These are phyloP conservation scores for Pseudois nayaur DNA, from an alignment of 2,113 vertebrate species.

Conservation along the genomic window DNA sequence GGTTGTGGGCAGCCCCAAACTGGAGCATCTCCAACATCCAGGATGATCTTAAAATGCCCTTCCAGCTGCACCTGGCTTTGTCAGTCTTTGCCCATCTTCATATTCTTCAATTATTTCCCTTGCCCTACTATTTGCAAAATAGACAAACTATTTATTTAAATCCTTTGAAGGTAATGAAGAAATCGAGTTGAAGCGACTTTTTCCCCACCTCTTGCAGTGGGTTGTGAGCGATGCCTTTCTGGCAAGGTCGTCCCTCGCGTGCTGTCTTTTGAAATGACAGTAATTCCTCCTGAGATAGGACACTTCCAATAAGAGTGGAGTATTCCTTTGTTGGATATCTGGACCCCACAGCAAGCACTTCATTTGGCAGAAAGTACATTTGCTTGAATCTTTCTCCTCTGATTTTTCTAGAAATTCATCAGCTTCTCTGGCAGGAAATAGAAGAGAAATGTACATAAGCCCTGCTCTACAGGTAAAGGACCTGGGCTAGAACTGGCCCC, in stretches of 20 bases:
- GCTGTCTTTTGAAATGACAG: neutral
- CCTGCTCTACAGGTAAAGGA: neutral
- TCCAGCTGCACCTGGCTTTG: too few relatives aligned
- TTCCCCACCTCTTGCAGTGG: neutral
- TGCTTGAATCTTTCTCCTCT: neutral
- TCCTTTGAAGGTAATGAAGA: neutral
- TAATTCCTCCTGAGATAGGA: neutral
- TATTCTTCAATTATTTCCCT: neutral
- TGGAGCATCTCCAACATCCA: neutral
- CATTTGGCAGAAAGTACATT: neutral
- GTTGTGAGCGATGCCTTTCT: neutral
- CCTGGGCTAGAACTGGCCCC: neutral
- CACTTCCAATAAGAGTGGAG: neutral
- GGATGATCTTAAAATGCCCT: neutral
- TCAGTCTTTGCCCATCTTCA: neutral
- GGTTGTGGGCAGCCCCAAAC: neutral
- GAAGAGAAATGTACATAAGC: neutral
- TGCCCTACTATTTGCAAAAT: neutral
- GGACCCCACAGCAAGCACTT: neutral
- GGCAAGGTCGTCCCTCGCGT: fast-evolving
- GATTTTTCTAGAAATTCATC: neutral
- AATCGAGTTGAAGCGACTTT: neutral
- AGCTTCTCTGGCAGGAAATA: neutral
- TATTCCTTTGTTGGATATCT: neutral
- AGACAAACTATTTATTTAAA: neutral